Evolutionary conservation across 2,888 invertebrate species (phyloP).

Genomic region (Volucella bombylans): DNA sequence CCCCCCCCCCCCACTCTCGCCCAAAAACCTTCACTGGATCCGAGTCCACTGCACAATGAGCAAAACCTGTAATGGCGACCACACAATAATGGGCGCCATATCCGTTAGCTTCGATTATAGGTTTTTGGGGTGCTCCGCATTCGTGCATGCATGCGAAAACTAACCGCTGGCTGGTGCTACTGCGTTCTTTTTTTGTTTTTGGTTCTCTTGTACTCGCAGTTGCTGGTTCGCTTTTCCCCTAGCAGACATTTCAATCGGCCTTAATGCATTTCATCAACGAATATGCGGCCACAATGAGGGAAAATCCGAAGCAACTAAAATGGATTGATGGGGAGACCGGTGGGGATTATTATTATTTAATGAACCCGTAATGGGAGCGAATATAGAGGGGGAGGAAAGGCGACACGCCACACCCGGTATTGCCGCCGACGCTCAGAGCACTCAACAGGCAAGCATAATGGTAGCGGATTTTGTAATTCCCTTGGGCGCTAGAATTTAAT

Average conservation of each 20-base stretch:
- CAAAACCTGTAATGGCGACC: conserved; percentile 57
- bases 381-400: background rate
- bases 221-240: conserved; percentile 47
- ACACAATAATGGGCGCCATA: conserved; percentile 54
- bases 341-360: conserved; percentile 71
- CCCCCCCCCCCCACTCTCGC: no score
- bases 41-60: conserved; percentile 36
- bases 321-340: conserved; percentile 8
- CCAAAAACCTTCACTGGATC: conserved; percentile 11
- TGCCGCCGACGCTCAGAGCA: background rate
- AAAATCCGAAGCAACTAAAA: conserved; percentile 1
- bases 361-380: conserved; percentile 55
- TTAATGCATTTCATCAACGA: conserved; percentile 67
- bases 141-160: conserved; percentile 48
- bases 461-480: conserved; percentile 66
- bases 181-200: background rate
- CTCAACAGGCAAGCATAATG: conserved; percentile 61
- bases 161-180: conserved; percentile 9
- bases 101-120: conserved; percentile 36
- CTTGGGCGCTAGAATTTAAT: conserved; percentile 69
- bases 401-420: no score
- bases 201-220: no score
- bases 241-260: conserved; percentile 72
- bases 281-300: conserved; percentile 33
- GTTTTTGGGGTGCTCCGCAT: conserved; percentile 42